A percentile compares a stretch with the other conserved stretches of the same genome.
Evolutionary conservation across 2,797 vertebrate genomes (phyloP).

Genomic region (Acanthurus leucopareius): DNA sequence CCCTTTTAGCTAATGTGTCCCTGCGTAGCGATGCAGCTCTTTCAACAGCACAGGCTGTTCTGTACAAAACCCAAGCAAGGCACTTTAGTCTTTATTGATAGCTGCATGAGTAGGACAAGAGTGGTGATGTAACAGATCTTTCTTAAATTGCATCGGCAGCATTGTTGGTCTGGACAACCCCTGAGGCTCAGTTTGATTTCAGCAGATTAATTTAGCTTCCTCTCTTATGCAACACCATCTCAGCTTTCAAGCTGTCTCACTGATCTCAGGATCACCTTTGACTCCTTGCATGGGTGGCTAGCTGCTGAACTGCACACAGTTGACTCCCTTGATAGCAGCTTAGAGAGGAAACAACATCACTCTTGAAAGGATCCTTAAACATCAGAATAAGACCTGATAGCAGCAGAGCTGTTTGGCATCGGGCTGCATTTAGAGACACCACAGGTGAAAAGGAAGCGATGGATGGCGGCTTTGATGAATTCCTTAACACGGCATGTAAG

Average conservation of each 20-base stretch:
- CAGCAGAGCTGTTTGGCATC: constrained; percentile 39
- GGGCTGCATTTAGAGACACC: constrained; percentile 17
- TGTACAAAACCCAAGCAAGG: constrained; percentile 58
- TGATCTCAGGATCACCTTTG: constrained; percentile 78
- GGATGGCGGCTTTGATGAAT: constrained; percentile 41
- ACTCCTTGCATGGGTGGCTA: constrained; percentile 76
- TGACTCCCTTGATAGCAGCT: constrained; percentile 65
- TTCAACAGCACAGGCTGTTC: constrained; percentile 50
- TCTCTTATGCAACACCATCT: constrained; percentile 79
- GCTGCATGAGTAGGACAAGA: constrained; percentile 61
- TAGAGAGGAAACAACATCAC: constrained; percentile 60
- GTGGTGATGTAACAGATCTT: constrained; percentile 79
- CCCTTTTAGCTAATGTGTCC: constrained; percentile 47
- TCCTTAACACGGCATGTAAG: constrained; percentile 32
- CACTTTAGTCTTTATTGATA: constrained; percentile 71
- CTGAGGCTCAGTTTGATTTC: constrained; percentile 79
- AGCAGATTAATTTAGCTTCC: constrained; percentile 82
- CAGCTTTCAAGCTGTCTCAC: constrained; percentile 73
- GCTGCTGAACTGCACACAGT: constrained; percentile 55
- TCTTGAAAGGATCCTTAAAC: constrained; percentile 62
- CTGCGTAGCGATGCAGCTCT: constrained; percentile 19
- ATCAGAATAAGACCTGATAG: constrained; percentile 57
- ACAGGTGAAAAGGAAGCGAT: constrained; percentile 24
- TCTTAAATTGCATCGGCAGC: constrained; percentile 76
- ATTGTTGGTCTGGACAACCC: constrained; percentile 76